Percentiles rank a stretch among this genome's conserved stretches.
Conservation (phyloP, 2,888 invertebrate species). For the Habroteleia sp. region DNA sequence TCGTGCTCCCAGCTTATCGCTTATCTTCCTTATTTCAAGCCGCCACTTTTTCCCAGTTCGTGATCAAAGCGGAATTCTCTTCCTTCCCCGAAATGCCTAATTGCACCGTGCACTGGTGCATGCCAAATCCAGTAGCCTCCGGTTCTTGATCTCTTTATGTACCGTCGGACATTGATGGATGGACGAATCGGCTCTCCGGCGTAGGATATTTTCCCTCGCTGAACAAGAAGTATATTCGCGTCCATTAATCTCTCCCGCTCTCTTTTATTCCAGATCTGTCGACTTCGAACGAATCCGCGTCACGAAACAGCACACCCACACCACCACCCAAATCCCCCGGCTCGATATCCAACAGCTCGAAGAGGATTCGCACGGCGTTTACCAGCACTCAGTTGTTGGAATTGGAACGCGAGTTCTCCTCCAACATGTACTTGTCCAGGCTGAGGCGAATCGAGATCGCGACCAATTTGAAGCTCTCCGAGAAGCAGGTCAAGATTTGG, state of each 20-base stretch:
- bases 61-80: not conserved
- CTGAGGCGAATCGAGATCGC: conserved; percentile 96
- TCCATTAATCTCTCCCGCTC: conserved; percentile 50
- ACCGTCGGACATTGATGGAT: conserved; percentile 38
- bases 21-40: not conserved
- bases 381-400: conserved; percentile 94
- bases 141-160: conserved; percentile 23
- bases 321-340: conserved; percentile 82
- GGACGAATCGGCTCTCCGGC: conserved; percentile 3
- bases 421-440: conserved; percentile 95
- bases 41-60: too few species aligned
- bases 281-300: conserved; percentile 81
- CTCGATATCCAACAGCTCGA: conserved; percentile 85
- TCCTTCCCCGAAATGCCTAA: not conserved
- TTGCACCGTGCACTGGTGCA: not conserved
- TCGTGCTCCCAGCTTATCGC: conserved; percentile 4
- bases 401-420: conserved; percentile 88
- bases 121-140: not conserved
- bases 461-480: conserved; percentile 91
- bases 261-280: conserved; percentile 72
- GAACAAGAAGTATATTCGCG: conserved; percentile 27
- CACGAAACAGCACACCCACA: conserved; percentile 77
- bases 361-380: conserved; percentile 95
- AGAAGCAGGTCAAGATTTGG: conserved; percentile 98
- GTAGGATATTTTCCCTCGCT: conserved; percentile 9